Conservation (phyloP, 1,140 invertebrate species). For the Sesamia nonagrioides region DNA sequence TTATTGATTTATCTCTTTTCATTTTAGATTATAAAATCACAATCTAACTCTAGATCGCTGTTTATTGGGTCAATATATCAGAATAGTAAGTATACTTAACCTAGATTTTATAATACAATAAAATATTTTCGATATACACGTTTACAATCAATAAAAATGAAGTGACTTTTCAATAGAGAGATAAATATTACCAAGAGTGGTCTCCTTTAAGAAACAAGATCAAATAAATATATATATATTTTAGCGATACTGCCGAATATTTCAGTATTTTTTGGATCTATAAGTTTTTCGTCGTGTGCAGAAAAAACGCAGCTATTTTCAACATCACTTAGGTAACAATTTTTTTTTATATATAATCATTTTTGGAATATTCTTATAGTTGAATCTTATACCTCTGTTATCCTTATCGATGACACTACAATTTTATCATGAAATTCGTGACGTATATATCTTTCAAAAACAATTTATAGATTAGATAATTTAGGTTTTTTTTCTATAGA, state of each 20-base stretch:
- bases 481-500: too few species aligned
- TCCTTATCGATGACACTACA: too few species aligned
- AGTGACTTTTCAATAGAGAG: neutral
- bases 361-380: neutral
- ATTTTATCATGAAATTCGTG: too few species aligned
- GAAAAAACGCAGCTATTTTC: neutral
- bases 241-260: neutral
- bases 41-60: neutral
- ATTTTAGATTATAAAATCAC: neutral
- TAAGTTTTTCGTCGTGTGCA: neutral
- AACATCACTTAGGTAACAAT: neutral
- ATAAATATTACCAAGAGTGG: slow-evolving; percentile 6
- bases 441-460: too few species aligned
- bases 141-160: neutral
- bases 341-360: neutral
- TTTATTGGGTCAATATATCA: neutral
- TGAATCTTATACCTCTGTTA: too few species aligned
- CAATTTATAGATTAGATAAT: too few species aligned
- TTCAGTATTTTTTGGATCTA: neutral
- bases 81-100: neutral
- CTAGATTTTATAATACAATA: neutral
- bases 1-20: neutral
- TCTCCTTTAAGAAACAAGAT: neutral
- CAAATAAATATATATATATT: neutral
- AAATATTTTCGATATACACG: neutral